These are phyloP conservation scores for Hippoglossus hippoglossus DNA, from an alignment of 2,797 vertebrate genomes.

Conservation along the genomic window DNA sequence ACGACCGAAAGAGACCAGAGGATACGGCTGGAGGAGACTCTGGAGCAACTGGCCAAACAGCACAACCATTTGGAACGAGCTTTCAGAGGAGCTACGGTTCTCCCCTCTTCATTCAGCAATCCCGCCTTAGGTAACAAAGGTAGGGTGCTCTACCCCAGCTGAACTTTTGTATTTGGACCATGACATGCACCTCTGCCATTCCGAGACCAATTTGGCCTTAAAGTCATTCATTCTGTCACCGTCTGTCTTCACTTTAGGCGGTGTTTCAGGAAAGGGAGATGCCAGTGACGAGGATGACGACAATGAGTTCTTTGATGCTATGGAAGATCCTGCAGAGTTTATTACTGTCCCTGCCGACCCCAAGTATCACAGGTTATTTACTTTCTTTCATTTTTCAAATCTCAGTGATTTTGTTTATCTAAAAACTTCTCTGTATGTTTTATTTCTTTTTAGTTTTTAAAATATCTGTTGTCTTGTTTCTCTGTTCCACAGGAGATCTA, in stretches of 20 bases:
- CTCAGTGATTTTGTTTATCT: background rate
- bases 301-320: conserved; percentile 95
- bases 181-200: background rate
- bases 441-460: background rate
- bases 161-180: background rate
- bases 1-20: conserved; percentile 94
- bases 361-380: conserved; percentile 90
- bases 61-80: conserved; percentile 97
- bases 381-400: background rate
- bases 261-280: conserved; percentile 86
- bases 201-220: background rate
- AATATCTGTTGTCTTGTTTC: conserved; percentile 3
- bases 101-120: conserved; percentile 84
- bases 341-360: conserved; percentile 91
- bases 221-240: background rate
- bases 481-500: conserved; percentile 87
- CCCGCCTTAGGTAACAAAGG: conserved; percentile 84
- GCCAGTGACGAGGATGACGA: conserved; percentile 96
- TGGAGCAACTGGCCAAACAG: conserved; percentile 97
- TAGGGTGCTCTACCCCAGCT: conserved; percentile 42
- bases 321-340: conserved; percentile 90
- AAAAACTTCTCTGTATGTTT: background rate
- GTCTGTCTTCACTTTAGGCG: conserved; percentile 51
- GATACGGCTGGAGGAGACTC: conserved; percentile 93
- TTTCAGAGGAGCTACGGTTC: conserved; percentile 93